These are phyloP conservation scores for Menidia beryllina DNA, from an alignment of 2,113 vertebrate genomes.

Conservation along the genomic window DNA sequence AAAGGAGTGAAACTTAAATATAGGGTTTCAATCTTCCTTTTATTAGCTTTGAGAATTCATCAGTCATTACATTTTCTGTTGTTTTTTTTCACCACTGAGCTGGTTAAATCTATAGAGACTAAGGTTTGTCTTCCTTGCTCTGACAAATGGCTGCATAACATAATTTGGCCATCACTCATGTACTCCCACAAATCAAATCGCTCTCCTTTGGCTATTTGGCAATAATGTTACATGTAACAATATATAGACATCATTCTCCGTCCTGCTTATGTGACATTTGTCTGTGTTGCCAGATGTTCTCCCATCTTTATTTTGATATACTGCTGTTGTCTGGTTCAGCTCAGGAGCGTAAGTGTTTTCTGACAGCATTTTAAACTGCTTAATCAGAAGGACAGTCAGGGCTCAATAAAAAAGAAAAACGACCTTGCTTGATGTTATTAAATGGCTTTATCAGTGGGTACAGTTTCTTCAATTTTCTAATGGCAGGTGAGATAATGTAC, in stretches of 20 bases:
- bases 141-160: slow-evolving; percentile 4
- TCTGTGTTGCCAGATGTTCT: slow-evolving; percentile 30
- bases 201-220: slow-evolving; percentile 8
- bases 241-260: slow-evolving; percentile 36
- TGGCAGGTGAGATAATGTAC: not conserved
- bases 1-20: not conserved
- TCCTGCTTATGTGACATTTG: slow-evolving; percentile 27
- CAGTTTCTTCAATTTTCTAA: not conserved
- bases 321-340: slow-evolving; percentile 20
- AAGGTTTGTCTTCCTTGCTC: slow-evolving; percentile 4
- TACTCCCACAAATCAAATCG: slow-evolving; percentile 19
- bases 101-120: not conserved
- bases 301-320: slow-evolving; percentile 24
- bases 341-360: slow-evolving; percentile 21
- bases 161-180: slow-evolving; percentile 14
- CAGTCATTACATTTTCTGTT: not conserved
- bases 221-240: slow-evolving; percentile 27
- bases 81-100: slow-evolving; percentile 11
- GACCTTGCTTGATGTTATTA: not conserved
- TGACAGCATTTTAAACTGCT: slow-evolving; percentile 33
- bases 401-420: not conserved
- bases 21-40: not conserved
- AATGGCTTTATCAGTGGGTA: not conserved
- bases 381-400: not conserved
- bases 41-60: not conserved